Conservation (phyloP, 2,113 vertebrate species). For the Empidonax traillii region DNA sequence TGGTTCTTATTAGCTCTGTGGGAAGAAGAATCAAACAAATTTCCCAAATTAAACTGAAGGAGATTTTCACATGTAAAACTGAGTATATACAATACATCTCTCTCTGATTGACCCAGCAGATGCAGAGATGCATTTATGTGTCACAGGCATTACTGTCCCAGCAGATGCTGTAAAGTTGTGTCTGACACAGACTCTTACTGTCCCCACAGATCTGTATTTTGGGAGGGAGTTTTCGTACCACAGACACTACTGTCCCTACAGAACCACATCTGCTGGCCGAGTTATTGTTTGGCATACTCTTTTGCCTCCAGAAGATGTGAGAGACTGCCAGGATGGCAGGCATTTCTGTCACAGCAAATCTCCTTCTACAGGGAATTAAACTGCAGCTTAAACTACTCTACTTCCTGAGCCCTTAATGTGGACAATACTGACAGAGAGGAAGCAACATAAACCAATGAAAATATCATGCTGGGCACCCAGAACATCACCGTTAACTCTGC, state of each 20-base stretch:
- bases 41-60: not conserved
- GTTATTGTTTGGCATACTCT: not conserved
- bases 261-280: conserved; percentile 62
- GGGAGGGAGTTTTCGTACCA: conserved; percentile 41
- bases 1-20: not conserved
- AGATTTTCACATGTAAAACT: conserved; percentile 43
- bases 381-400: not conserved
- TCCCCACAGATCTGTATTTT: conserved; percentile 30
- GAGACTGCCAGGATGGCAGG: conserved; percentile 25
- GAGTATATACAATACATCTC: conserved; percentile 44
- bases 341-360: conserved; percentile 37
- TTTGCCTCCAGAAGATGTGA: conserved; percentile 38
- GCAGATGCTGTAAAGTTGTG: conserved; percentile 41
- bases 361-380: conserved; percentile 40
- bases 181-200: conserved; percentile 68
- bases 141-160: conserved; percentile 64
- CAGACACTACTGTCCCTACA: conserved; percentile 63
- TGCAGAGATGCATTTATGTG: conserved; percentile 29
- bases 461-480: not conserved
- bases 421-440: not conserved
- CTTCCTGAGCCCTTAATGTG: not conserved
- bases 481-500: not conserved
- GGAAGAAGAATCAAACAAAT: conserved; percentile 14
- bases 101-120: conserved; percentile 55
- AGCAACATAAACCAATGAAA: not conserved